A percentile compares a stretch with the other conserved stretches of the same genome.
These are phyloP conservation scores for Naso thynnoides DNA, from an alignment of 2,797 vertebrate genomes.

Conservation along the genomic window DNA sequence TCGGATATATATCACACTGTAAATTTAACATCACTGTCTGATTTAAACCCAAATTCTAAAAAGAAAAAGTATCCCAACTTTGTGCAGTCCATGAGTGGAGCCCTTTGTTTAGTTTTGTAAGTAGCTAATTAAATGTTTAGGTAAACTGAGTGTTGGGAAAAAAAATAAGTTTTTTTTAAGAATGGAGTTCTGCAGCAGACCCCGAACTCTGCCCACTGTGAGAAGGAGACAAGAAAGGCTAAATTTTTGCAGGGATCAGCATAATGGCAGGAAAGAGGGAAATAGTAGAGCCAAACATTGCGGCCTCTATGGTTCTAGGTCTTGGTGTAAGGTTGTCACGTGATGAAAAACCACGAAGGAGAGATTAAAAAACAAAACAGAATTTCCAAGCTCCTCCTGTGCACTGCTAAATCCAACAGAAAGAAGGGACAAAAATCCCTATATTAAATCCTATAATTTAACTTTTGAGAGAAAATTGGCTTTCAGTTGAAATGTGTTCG, in stretches of 20 bases:
- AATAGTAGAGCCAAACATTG: too few relatives aligned
- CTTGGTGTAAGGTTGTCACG: neutral
- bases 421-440: neutral
- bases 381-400: conserved; percentile 4
- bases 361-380: neutral
- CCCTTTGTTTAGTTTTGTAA: neutral
- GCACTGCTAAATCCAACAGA: too few relatives aligned
- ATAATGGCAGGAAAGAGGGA: too few relatives aligned
- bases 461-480: neutral
- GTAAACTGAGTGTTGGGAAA: too few relatives aligned
- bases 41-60: neutral
- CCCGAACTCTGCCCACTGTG: conserved; percentile 19
- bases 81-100: too few relatives aligned
- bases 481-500: conserved; percentile 21
- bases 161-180: conserved; percentile 1
- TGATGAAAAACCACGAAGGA: neutral
- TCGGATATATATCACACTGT: neutral
- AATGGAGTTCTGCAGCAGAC: neutral
- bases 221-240: conserved; percentile 5
- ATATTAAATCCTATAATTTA: conserved; percentile 1
- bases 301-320: too few relatives aligned
- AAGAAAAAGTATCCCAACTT: neutral
- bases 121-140: neutral
- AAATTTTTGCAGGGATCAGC: too few relatives aligned
- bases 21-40: neutral